These are phyloP conservation scores for Idris sp. DNA, from an alignment of 1,140 invertebrate genomes.

Conservation along the genomic window DNA sequence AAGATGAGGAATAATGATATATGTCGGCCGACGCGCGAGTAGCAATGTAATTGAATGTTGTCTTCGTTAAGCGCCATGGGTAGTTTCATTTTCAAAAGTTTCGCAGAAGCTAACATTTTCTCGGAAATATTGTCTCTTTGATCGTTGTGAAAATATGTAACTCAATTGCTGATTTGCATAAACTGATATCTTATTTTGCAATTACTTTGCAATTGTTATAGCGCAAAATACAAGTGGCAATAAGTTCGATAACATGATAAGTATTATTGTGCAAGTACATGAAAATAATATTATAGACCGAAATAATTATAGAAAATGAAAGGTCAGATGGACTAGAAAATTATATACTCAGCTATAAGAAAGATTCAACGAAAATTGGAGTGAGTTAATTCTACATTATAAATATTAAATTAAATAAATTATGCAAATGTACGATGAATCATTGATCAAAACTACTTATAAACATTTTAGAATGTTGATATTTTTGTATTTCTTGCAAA, in stretches of 20 bases:
- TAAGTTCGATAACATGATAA: neutral
- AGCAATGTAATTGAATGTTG: slow-evolving; percentile 49
- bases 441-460: too few relatives aligned
- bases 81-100: slow-evolving; percentile 35
- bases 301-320: too few relatives aligned
- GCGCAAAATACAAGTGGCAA: neutral
- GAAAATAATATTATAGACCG: too few relatives aligned
- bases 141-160: slow-evolving; percentile 25
- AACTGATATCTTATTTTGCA: neutral
- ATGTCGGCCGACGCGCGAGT: slow-evolving; percentile 19
- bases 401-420: neutral
- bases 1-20: slow-evolving; percentile 51
- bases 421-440: too few relatives aligned
- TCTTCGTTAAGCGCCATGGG: slow-evolving; percentile 24
- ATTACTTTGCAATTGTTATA: too few relatives aligned
- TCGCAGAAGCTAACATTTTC: slow-evolving; percentile 2
- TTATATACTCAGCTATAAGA: too few relatives aligned
- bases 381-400: neutral
- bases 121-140: slow-evolving; percentile 13
- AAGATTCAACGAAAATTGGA: too few relatives aligned
- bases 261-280: too few relatives aligned
- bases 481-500: too few relatives aligned
- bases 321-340: too few relatives aligned
- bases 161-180: slow-evolving; percentile 30
- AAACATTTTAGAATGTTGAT: too few relatives aligned